phyloP scores from a whole-genome alignment of 2,888 invertebrate species.

The Trissolcus japonicus region DNA sequence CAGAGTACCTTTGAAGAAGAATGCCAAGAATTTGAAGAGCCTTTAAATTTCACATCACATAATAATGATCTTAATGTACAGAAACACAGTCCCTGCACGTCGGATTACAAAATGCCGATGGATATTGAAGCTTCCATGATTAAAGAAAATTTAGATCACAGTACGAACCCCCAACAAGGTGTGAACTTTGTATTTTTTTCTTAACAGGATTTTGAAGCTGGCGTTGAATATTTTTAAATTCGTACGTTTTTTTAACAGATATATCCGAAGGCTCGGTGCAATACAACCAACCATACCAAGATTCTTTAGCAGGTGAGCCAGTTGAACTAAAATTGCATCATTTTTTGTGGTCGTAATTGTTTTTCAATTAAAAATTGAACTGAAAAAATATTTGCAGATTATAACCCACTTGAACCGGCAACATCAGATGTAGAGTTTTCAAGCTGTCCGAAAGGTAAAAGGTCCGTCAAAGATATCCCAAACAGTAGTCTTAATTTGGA shows the following conservation, averaged over 20 bases:
- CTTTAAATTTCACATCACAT: slow-evolving; percentile 54
- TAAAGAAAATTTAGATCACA: slow-evolving; percentile 37
- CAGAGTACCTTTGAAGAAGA: slow-evolving; percentile 27
- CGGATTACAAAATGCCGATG: slow-evolving; percentile 38
- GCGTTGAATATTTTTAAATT: background rate
- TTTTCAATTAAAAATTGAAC: background rate
- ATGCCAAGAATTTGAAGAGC: slow-evolving; percentile 51
- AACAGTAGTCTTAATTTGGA: slow-evolving; percentile 70
- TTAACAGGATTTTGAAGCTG: no score
- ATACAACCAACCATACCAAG: slow-evolving; percentile 63
- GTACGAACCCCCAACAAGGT: slow-evolving; percentile 40
- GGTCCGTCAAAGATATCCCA: slow-evolving; percentile 71
- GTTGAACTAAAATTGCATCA: background rate
- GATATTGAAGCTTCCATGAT: slow-evolving; percentile 28
- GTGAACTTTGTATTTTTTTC: background rate
- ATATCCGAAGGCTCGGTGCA: slow-evolving; percentile 63
- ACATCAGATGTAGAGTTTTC: slow-evolving; percentile 39
- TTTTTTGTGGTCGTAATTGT: background rate
- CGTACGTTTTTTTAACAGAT: slow-evolving; percentile 52
- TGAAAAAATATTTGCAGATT: slow-evolving; percentile 4
- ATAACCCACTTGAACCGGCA: slow-evolving; percentile 13
- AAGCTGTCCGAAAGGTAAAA: slow-evolving; percentile 62
- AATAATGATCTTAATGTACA: slow-evolving; percentile 27
- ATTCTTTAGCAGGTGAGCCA: slow-evolving; percentile 63
- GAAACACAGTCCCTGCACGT: slow-evolving; percentile 27